Evolutionary conservation across 2,797 vertebrate species (phyloP), one percentile per base, ranked within the genome.

Genomic region (Acridotheres tristis): DNA sequence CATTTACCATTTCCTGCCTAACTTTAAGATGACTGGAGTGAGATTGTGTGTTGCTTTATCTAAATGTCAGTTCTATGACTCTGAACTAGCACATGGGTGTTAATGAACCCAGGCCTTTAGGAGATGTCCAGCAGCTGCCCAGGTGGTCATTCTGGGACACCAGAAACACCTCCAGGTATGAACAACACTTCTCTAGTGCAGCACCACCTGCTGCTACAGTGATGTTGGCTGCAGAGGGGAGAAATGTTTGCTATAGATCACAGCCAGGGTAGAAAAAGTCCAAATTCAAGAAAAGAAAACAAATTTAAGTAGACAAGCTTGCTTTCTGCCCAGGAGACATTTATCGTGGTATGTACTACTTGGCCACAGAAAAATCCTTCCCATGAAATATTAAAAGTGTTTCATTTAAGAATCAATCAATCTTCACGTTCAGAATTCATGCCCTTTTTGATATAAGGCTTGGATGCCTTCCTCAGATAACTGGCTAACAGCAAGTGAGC

Each of bases 1-100:
- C 87, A 68, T 66, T 91, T 79, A 89, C 71, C 90, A 75, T 57
- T 85, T 93, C 94, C 96, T 88, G 88, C 88, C 58, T 92, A 22
- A 80, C 90, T 91, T 84, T 84, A 76, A 58, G 68, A 84, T 89
- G 81, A 80, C 7, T 95, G 40, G 61, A 92, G 92, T 59, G 80
- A 96, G 30, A 45, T 80, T 90, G 43, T 62, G 89, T 79, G 78
- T 74, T 90, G 88, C 58, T 85, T 95, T 72, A 89, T 90, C 73
- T 62, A 81, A 7, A 63, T 71, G 88, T 77, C 68, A 50, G 34
- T 85, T 95, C 93, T 57, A 30, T 72, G 93, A 78, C 36, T 91
- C 63, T 62, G 59, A 91, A 76, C 84, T 67, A 92, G 54, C n/a
- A 74, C 2, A 3, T 6, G 8, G 7, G 34, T 42, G 11, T 26